Evolutionary conservation across 2,888 invertebrate genomes (phyloP), one percentile per base, ranked within the genome.

Genomic region (Graphium colonna): DNA sequence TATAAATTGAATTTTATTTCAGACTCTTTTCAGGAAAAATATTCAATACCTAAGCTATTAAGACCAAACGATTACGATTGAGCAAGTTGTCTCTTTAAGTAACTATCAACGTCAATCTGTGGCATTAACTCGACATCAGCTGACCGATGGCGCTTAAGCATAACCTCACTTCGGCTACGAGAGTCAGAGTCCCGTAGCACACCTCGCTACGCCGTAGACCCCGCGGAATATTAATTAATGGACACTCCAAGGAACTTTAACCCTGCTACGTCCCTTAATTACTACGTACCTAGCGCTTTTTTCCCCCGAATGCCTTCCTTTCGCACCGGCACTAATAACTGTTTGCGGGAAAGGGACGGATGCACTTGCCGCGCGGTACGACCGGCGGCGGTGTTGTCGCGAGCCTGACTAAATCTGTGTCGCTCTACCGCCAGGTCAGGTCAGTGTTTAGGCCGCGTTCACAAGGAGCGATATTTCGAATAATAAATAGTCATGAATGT

Each of bases 381-480:
- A 64, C 81, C 82, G 82, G 76, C 74, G 65, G 71, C 79, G 74
- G 66, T 67, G 78, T 78, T 76, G 79, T 76, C 82, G 81, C 85
- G 81, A 77, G 76, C 75, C 82, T 80, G 79, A 89, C 88, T 89
- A 85, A 89, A 88, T 88, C 89, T 87, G 82, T 82, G 87, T 80
- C 70, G 66, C 69, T 77, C 79, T 76, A 31, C 74, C 73, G 77
- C 75, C 82, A 81, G 89, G 89, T 88, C 88, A 87, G 88, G 84
- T 82, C 85, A 82, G 67, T 59, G 60, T 63, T 72, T 63, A 69
- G 69, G 82, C 61, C 59, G 69, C 68, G 79, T 74, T 57, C 76
- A 79, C 41, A 60, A 7, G 17, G 38, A 18, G 50, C 36, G 26
- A 43, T 47, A 49, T 48, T 50, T 33, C 40, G 40, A 44, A 39